These are phyloP conservation scores for Bos indicus DNA, from an alignment of 2,113 vertebrate genomes.

Conservation along the genomic window DNA sequence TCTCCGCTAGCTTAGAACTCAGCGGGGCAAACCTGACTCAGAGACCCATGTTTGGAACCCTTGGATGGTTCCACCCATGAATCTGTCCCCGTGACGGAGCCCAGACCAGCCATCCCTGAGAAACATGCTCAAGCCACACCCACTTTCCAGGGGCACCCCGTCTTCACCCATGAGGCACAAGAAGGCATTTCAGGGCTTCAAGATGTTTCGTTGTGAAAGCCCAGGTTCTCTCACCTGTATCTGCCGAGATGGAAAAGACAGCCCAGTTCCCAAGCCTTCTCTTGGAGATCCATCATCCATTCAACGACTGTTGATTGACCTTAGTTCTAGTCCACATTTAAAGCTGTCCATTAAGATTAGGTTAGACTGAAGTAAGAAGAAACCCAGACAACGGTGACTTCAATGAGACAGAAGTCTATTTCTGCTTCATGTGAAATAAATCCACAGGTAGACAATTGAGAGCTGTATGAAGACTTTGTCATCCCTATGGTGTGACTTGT, in stretches of 20 bases:
- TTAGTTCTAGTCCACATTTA: neutral
- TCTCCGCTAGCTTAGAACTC: neutral
- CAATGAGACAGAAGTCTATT: neutral
- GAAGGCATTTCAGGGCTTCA: neutral
- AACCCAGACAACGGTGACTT: neutral
- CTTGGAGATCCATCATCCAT: neutral
- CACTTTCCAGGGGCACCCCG: neutral
- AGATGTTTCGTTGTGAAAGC: neutral
- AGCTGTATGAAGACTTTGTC: neutral
- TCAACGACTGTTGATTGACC: neutral
- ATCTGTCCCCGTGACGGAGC: no score
- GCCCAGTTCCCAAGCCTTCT: neutral
- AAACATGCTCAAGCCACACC: neutral
- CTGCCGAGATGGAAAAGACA: neutral
- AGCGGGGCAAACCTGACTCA: rapidly evolving
- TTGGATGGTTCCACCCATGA: neutral
- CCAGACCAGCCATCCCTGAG: neutral
- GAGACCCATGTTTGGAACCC: neutral
- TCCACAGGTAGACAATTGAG: neutral
- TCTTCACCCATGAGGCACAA: neutral
- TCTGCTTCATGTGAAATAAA: neutral
- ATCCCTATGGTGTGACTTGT: neutral
- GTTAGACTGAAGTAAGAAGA: neutral
- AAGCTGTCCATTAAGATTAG: neutral
- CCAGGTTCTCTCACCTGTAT: neutral